Evolutionary conservation across 2,113 vertebrate species (phyloP), one percentile per base, ranked within the genome.

Genomic region (Vireo altiloquus): DNA sequence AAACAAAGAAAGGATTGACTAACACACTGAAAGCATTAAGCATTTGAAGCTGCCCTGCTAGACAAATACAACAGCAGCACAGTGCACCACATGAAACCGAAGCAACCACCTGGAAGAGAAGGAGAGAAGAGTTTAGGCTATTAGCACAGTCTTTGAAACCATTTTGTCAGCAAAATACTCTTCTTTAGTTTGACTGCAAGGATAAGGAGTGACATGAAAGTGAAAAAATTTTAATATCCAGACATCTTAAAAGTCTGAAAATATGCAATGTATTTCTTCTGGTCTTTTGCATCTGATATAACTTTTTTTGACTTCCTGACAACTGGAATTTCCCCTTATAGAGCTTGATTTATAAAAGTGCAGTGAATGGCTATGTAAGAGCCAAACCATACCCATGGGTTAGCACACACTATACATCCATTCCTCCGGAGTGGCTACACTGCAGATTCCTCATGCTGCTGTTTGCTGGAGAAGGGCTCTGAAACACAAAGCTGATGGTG

Each of bases 111-210:
- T 94, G 94, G 95, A 97, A 96, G 72, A 75, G 52, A 65, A 71
- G n/a, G 56, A 56, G 28, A 70, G 35, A 52, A 64, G 44, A 88
- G 72, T 61, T 64, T 18, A 93, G 40, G 8, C 61, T 82, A 35
- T 95, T 96, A 91, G 92, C 87, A 76, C 42, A 47, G 68, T 37
- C 60, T 93, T 85, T 84, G 71, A 87, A 94, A 95, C 82, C 66
- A 74, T 54, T 96, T 97, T 97, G 95, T 97, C 97, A 96, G 91
- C 82, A 95, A 96, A 96, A 97, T 94, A 90, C 52, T 66, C 77
- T 61, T 85, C 86, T 77, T 87, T 84, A 83, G 72, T 81, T 71
- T 90, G 85, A 93, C 81, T 50, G 82, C 75, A 91, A 86, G 94
- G 72, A 96, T 93, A 92, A 96, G 86, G 68, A 80, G 92, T 91